phyloP scores from a whole-genome alignment of 2,888 invertebrate species.

The Rotaria magnacalcarata region DNA sequence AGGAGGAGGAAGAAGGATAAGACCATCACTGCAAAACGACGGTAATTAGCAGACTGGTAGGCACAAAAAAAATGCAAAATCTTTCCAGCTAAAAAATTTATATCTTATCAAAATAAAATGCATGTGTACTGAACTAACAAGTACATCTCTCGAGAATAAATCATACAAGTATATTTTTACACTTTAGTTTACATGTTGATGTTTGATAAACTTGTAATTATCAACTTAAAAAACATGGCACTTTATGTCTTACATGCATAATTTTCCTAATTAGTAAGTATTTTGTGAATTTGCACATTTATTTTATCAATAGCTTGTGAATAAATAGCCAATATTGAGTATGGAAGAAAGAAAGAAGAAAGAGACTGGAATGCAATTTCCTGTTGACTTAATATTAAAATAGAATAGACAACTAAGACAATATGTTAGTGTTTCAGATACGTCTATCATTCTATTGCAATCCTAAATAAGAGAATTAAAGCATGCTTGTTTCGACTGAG shows the following conservation, averaged over 20 bases:
- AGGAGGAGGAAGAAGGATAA: not conserved
- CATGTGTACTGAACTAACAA: not conserved
- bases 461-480: not conserved
- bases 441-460: not conserved
- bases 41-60: not conserved
- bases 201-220: not conserved
- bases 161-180: not conserved
- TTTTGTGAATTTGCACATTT: not conserved
- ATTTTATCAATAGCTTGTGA: too few relatives aligned
- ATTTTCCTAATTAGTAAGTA: not conserved
- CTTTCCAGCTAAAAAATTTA: not conserved
- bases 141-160: not conserved
- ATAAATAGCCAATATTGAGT: too few relatives aligned
- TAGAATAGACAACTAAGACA: not conserved
- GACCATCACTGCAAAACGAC: not conserved
- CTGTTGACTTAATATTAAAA: not conserved
- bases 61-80: not conserved
- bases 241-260: not conserved
- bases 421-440: not conserved
- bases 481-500: not conserved
- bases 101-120: constrained; percentile 1
- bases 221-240: not conserved
- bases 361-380: not conserved
- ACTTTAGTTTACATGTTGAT: not conserved
- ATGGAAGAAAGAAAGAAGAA: not conserved